A percentile compares a stretch with the other conserved stretches of the same genome.
Evolutionary conservation across 1,140 invertebrate genomes (phyloP).

Genomic region (Calycopis cecrops): DNA sequence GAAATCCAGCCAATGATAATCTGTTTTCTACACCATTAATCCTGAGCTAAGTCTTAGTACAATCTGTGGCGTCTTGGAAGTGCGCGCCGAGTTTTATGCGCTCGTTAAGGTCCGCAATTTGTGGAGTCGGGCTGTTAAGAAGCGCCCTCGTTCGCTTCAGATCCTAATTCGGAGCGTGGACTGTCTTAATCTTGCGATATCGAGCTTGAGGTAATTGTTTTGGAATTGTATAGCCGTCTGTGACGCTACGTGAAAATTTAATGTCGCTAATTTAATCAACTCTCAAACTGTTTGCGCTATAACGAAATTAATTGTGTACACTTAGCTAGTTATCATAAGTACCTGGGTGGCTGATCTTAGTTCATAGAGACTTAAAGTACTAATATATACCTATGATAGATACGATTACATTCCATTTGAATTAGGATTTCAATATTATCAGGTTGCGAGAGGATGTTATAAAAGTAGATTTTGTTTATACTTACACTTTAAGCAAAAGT

Average conservation of each 20-base stretch:
- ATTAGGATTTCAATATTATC: no score
- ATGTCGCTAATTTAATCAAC: conserved; percentile 21
- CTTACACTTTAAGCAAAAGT: no score
- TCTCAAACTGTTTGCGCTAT: background rate
- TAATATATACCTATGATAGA: no score
- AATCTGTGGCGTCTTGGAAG: conserved; percentile 67
- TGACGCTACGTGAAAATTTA: conserved; percentile 5
- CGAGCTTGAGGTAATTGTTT: conserved; percentile 71
- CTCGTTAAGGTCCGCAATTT: conserved; percentile 73
- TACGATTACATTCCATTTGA: no score
- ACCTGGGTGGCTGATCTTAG: no score
- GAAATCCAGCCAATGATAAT: conserved; percentile 73
- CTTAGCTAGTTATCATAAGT: no score
- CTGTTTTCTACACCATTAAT: conserved; percentile 74
- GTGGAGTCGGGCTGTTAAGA: conserved; percentile 68
- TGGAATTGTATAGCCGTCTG: conserved; percentile 47
- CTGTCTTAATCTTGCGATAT: conserved; percentile 72
- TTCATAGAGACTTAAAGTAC: no score
- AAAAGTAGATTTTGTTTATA: no score
- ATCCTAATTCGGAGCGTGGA: conserved; percentile 67
- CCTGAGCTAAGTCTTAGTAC: conserved; percentile 69
- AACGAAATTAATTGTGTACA: no score
- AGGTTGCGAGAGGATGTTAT: no score
- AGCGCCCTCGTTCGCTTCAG: conserved; percentile 53
- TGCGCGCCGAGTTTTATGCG: conserved; percentile 68